phyloP scores from a whole-genome alignment of 2,113 vertebrate genomes.

The Platichthys stellatus region DNA sequence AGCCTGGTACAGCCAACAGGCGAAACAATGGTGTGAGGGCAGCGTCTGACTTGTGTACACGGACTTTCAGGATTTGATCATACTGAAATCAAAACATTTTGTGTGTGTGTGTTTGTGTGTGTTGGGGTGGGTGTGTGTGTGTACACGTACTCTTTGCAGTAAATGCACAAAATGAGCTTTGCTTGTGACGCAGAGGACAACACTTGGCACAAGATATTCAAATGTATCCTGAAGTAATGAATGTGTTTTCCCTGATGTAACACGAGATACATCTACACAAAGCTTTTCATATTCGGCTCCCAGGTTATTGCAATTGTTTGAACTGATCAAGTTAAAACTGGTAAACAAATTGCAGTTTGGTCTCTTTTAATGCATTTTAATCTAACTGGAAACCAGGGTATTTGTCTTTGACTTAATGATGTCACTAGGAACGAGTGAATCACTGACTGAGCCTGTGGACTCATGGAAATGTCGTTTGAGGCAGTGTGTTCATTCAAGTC shows the following conservation, averaged over 20 bases:
- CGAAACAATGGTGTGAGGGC: conserved; percentile 26
- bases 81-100: conserved; percentile 57
- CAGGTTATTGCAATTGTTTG: not conserved
- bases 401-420: too few relatives aligned
- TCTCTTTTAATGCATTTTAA: not conserved
- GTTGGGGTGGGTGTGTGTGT: conserved; percentile 38
- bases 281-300: not conserved
- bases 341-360: not conserved
- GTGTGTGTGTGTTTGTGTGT: not conserved
- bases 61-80: conserved; percentile 53
- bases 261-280: not conserved
- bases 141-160: conserved; percentile 25
- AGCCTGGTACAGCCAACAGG: conserved; percentile 60
- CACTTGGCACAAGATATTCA: not conserved
- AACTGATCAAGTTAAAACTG: not conserved
- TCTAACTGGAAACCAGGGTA: too few relatives aligned
- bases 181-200: conserved; percentile 51
- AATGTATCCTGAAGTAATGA: conserved; percentile 11
- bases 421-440: too few relatives aligned
- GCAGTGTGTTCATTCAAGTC: conserved; percentile 3
- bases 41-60: conserved; percentile 32
- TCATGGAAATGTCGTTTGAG: not conserved
- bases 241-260: too few relatives aligned
- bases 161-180: conserved; percentile 22
- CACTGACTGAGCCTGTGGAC: too few relatives aligned